Base-by-base conservation (phyloP, 2,888 invertebrate species). In the Orchesellides sinensis region DNA sequence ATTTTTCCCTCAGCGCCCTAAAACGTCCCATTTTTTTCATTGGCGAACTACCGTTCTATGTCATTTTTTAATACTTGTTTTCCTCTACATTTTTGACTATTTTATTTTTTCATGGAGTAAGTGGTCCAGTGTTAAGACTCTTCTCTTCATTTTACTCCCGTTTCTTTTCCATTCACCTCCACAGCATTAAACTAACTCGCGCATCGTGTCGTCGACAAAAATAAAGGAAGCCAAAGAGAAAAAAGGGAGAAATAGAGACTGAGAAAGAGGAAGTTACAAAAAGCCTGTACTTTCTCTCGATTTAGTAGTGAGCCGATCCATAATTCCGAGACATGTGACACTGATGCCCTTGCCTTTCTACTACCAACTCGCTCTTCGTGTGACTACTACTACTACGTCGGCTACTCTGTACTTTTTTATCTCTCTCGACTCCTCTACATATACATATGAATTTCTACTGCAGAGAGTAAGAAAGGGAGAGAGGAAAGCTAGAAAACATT, bases 81-180 rank as follows among this genome's bases (percentile, higher is more conserved):
- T n/a, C 3, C 49, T 29, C 47, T n/a, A n/a, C n/a, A n/a, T 56
- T 47, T 65, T 35, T 59, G 29, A 23, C 59, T 54, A 25, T 54
- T 40, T 72, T 40, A 23, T 56, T 84, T 72, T 81, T 61, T 92
- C 86, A 88, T 70, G 86, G 86, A 49, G 88, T 88, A 84, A 86
- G 86, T 63, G 56, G 73, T 65, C 40, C 65, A 56, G 49, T 61
- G 73, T 61, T 79, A 75, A 80, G n/a, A 45, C 45, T 27, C 21
- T 52, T 19, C 27, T 45, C 56, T 32, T 65, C 47, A 40, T 66
- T 65, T 65, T 27, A 19, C 32, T 70, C 63, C 61, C 68, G 14
- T 21, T 65, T 45, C 29, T 40, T 54, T 32, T 25, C 56, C 47
- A 66, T 66, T 69, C 79, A 80, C 79, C 69, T 78, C 49, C 52